Percentiles rank a stretch among this genome's conserved stretches.
Conservation (phyloP, 2,888 invertebrate genomes). For the Pycnomerus fuliginosus region DNA sequence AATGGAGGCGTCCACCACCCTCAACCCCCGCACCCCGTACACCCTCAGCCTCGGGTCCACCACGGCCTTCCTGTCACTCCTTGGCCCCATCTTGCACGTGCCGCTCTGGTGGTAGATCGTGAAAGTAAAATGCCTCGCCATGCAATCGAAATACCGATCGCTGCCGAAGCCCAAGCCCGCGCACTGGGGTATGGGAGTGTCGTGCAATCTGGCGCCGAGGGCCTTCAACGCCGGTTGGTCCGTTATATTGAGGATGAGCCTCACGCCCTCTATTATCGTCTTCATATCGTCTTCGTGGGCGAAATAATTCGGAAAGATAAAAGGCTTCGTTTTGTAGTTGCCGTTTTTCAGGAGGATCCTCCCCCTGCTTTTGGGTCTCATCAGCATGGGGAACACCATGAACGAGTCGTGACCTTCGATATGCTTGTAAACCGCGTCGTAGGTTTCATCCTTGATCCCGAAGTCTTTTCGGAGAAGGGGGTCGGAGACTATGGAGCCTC, state of each 20-base stretch:
- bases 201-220: slow-evolving; percentile 61
- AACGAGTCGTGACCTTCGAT: slow-evolving; percentile 51
- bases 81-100: slow-evolving; percentile 67
- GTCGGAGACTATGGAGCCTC: slow-evolving; percentile 65
- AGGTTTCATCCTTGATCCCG: slow-evolving; percentile 51
- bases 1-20: slow-evolving; percentile 77
- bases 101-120: slow-evolving; percentile 70
- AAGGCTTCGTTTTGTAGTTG: slow-evolving; percentile 60
- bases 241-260: slow-evolving; percentile 59
- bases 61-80: slow-evolving; percentile 60
- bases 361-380: slow-evolving; percentile 64
- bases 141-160: slow-evolving; percentile 71
- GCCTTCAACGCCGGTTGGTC: slow-evolving; percentile 60
- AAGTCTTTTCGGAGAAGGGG: slow-evolving; percentile 49
- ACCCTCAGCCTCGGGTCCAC: slow-evolving; percentile 64
- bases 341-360: slow-evolving; percentile 56
- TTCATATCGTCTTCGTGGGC: slow-evolving; percentile 60
- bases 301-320: slow-evolving; percentile 65
- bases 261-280: slow-evolving; percentile 65
- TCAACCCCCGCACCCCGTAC: slow-evolving; percentile 65
- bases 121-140: slow-evolving; percentile 65
- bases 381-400: slow-evolving; percentile 56
- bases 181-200: slow-evolving; percentile 63
- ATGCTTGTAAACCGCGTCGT: slow-evolving; percentile 43
- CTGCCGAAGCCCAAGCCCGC: slow-evolving; percentile 59